These are phyloP conservation scores for Dasypogon diadema DNA, from an alignment of 2,888 invertebrate species.

Conservation along the genomic window DNA sequence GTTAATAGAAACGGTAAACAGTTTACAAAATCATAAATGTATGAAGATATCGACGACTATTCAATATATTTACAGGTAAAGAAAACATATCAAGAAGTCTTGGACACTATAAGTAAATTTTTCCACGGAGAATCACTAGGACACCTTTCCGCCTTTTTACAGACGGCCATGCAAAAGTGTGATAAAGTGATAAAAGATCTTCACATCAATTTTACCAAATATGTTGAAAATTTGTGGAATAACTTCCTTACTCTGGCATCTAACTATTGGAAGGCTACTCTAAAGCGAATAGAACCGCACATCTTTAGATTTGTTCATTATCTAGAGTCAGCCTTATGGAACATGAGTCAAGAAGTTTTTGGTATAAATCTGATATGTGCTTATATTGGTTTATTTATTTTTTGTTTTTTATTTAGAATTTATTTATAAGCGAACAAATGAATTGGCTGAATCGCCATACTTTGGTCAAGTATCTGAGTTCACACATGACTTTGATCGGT, in stretches of 20 bases:
- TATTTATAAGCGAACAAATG: constrained; percentile 82
- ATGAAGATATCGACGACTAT: too few species aligned
- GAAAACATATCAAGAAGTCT: constrained; percentile 77
- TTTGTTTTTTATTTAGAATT: constrained; percentile 72
- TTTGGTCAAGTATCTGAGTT: constrained; percentile 84
- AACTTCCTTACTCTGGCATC: constrained; percentile 75
- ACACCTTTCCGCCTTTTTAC: constrained; percentile 77
- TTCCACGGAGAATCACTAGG: constrained; percentile 82
- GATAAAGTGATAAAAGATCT: constrained; percentile 83
- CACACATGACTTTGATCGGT: constrained; percentile 82
- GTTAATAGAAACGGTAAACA: constrained; percentile 78
- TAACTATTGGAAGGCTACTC: constrained; percentile 79
- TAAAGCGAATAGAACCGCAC: constrained; percentile 82
- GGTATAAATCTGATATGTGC: constrained; percentile 63
- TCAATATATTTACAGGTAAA: constrained; percentile 74
- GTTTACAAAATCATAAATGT: too few species aligned
- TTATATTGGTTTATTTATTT: constrained; percentile 15
- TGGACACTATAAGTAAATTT: constrained; percentile 77
- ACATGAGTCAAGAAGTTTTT: constrained; percentile 79
- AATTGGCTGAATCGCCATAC: constrained; percentile 83
- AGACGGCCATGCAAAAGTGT: constrained; percentile 79
- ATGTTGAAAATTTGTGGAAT: constrained; percentile 81
- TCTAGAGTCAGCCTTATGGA: constrained; percentile 79
- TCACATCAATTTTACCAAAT: constrained; percentile 76
- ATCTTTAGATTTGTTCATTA: constrained; percentile 83